Evolutionary conservation across 2,113 vertebrate genomes (phyloP).

Genomic region (Nothocercus julius): DNA sequence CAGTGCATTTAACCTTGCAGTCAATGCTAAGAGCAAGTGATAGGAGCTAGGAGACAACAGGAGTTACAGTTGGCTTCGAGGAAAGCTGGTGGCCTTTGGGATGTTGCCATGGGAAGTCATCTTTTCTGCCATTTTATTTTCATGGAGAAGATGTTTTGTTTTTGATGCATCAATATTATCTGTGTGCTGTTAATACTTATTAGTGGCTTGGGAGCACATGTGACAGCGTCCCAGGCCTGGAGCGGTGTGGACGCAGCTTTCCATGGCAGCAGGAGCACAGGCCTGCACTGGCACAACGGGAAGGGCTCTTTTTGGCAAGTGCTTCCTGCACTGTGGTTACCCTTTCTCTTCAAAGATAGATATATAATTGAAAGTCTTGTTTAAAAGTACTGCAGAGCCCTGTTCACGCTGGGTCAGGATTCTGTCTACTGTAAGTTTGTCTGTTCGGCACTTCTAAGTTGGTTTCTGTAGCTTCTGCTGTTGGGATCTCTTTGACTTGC

Average conservation of each 20-base stretch:
- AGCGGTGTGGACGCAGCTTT: conserved; percentile 46
- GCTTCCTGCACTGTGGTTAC: conserved; percentile 7
- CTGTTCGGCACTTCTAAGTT: background rate
- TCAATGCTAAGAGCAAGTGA: background rate
- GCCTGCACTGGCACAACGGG: conserved; percentile 48
- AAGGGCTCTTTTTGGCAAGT: conserved; percentile 43
- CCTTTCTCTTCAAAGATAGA: conserved; percentile 32
- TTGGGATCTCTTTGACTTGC: background rate
- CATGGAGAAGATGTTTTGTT: background rate
- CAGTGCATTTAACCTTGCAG: background rate
- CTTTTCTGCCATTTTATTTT: background rate
- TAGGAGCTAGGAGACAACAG: background rate
- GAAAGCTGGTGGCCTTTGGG: background rate
- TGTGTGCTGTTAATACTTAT: conserved; percentile 57
- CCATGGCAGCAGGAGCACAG: conserved; percentile 61
- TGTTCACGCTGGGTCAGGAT: conserved; percentile 1
- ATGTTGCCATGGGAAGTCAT: background rate
- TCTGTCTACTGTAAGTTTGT: conserved; percentile 47
- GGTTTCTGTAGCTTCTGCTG: conserved; percentile 6
- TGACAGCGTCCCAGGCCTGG: conserved; percentile 42
- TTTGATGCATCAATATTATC: conserved; percentile 26
- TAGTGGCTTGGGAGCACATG: conserved; percentile 51
- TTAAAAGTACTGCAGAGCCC: background rate
- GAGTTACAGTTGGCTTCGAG: background rate
- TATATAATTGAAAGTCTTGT: background rate